A percentile compares a stretch with the other conserved stretches of the same genome.
phyloP scores from a whole-genome alignment of 2,888 invertebrate genomes.

The Drosophila histrio region DNA sequence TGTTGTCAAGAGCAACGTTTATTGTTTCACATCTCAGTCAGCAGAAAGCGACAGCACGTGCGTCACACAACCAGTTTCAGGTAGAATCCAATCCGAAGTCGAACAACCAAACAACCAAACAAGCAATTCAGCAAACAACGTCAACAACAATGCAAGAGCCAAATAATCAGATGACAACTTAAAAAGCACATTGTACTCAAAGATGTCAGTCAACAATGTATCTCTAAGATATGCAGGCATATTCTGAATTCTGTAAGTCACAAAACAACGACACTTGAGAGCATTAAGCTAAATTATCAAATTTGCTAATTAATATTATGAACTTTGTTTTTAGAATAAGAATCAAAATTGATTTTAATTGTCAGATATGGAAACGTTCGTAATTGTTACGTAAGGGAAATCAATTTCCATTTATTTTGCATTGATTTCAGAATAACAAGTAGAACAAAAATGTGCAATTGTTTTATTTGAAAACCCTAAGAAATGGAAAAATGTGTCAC shows the following conservation, averaged over 20 bases:
- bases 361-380: too few species aligned
- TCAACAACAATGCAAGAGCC: constrained; percentile 17
- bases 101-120: not conserved
- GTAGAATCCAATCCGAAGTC: constrained; percentile 4
- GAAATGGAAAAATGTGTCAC: too few species aligned
- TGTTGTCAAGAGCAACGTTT: constrained; percentile 43
- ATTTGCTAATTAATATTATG: not conserved
- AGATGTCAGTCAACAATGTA: constrained; percentile 20
- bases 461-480: too few species aligned
- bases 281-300: not conserved
- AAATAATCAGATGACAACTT: constrained; percentile 28
- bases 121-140: constrained; percentile 11
- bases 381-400: too few species aligned
- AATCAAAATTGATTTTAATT: not conserved
- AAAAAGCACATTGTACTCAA: not conserved
- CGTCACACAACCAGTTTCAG: constrained; percentile 73
- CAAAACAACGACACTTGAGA: not conserved
- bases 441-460: too few species aligned
- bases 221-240: not conserved
- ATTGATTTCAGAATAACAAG: too few species aligned
- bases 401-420: too few species aligned
- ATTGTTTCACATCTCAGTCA: constrained; percentile 51
- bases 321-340: not conserved
- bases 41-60: constrained; percentile 51
- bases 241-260: not conserved